Evolutionary conservation across 2,113 vertebrate species (phyloP).

Genomic region (Myanophis thanlyinensis): DNA sequence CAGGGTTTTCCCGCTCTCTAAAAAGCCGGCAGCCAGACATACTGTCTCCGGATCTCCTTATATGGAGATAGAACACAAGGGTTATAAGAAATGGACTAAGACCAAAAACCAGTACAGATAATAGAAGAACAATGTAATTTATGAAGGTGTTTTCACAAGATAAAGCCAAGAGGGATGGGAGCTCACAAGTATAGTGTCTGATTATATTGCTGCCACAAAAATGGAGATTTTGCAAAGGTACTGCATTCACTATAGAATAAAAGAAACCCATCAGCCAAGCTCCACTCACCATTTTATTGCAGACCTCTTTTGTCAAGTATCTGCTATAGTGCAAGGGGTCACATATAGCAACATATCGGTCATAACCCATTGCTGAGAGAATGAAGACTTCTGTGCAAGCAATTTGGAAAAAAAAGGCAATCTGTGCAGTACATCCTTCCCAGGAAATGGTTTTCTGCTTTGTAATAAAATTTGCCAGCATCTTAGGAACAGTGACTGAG

Average conservation of each 20-base stretch:
- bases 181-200: conserved; percentile 28
- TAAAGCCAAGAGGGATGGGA: conserved; percentile 15
- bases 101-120: neutral
- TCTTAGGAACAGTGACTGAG: neutral
- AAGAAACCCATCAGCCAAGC: neutral
- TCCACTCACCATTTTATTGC: too few species aligned
- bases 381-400: neutral
- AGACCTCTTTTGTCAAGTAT: too few species aligned
- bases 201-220: conserved; percentile 6
- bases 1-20: too few species aligned
- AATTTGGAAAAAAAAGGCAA: neutral
- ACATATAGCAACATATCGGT: neutral
- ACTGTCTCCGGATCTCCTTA: too few species aligned
- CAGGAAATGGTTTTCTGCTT: neutral
- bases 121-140: neutral
- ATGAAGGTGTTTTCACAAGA: neutral
- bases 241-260: neutral
- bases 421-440: neutral
- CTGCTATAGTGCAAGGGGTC: too few species aligned
- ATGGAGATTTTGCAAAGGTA: neutral
- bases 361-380: neutral
- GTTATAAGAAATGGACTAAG: neutral
- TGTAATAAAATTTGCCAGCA: neutral
- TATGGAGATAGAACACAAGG: too few species aligned
- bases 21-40: too few species aligned